Base-by-base conservation (phyloP, 2,113 vertebrate species). In the Progne subis region DNA sequence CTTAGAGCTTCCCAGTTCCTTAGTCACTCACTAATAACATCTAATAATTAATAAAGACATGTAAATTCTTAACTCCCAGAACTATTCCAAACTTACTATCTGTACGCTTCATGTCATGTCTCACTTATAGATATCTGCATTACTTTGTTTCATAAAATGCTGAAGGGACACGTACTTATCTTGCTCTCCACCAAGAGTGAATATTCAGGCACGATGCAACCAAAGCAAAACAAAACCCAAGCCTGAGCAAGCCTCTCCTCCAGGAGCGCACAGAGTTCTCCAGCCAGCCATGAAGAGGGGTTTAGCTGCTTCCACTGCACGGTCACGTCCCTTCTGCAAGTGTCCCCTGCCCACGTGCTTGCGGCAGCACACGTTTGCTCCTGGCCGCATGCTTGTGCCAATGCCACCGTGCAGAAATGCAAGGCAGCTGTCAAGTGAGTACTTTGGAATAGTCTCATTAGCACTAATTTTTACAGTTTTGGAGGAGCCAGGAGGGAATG, bases 31-130 rank as follows among this genome's bases (percentile, higher is more conserved):
- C 97, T 97, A 97, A 96, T 97, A 97, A 97, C 97, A 93, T 96
- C 96, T 96, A 97, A 97, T 97, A 97, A 97, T 97, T 97, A 97
- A 97, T 97, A 97, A 97, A 96, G 97, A 97, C 97, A 97, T 97
- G 97, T 94, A 97, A 97, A 97, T 97, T 95, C 95, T 97, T 97
- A 97, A 97, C 96, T 97, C 97, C 97, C 96, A 97, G 97, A 97
- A 97, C 97, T 96, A 95, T 96, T 97, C 93, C 96, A 95, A 97
- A 97, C 92, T 96, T 97, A 94, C 96, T 97, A 95, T 96, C 96
- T 95, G 94, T 94, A 94, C 2, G 87, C 95, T 96, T 96, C 93
- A 57, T 97, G 95, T 96, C 94, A 93, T 95, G 95, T 97, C 96
- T 97, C 96, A 95, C 94, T 97, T 96, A 97, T 60, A 88, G 96